Evolutionary conservation across 2,797 vertebrate species (phyloP), one percentile per base, ranked within the genome.

Genomic region (Staurois parvus): DNA sequence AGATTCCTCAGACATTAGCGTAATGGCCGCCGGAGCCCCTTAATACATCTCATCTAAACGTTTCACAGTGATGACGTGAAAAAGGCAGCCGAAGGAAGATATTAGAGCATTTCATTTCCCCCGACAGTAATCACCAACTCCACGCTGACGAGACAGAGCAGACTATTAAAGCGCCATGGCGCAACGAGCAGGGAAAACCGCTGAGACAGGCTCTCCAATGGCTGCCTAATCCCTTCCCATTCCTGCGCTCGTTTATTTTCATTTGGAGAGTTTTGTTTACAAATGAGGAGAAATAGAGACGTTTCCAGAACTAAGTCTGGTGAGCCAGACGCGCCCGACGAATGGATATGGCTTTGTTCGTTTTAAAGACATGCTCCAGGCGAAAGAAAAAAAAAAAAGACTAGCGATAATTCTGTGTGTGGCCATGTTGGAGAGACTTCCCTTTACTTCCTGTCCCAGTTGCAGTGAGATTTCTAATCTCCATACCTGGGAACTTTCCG

Each of bases 251-350:
- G 24, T 81, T 81, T 69, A 19, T 81, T 76, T 69, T 70, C 62
- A 81, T 85, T 80, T 62, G 74, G 70, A 81, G 52, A 69, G 68
- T 80, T 76, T 85, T 85, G 66, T 85, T 79, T 74, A 85, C 78
- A 75, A 81, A 85, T 79, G 29, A 74, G 77, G 24, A 74, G 59
- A 78, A 84, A 84, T 79, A 69, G 64, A 40, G 30, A 79, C 59
- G 37, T 75, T 74, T 85, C 40, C 72, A 68, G 56, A 75, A 69
- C 52, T 70, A 59, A 10, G 48, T 64, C 59, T 26, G 48, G 28
- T 17, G 32, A 79, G 62, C 9, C 10, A 37, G 37, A 37, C 37
- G 37, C 37, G 8, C 37, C 8, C 0, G 29, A 42, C 28, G 29
- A 59, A 24, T 4, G 56, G 56, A 19, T 2, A 21, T 13, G 6